Base-by-base conservation (phyloP, 2,888 invertebrate genomes). In the Volucella inanis region DNA sequence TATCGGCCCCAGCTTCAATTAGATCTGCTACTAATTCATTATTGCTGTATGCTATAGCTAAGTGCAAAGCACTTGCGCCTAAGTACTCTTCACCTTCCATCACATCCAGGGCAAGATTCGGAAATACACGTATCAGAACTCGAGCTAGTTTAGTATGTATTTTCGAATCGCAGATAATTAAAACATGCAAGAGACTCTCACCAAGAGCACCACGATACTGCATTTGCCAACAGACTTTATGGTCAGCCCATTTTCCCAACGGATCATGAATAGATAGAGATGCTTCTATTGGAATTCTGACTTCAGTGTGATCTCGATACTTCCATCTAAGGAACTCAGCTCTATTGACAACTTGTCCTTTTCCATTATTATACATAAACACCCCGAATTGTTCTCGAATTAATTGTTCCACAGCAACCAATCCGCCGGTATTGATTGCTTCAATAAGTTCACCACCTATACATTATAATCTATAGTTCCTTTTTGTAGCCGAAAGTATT, bases 1-100 rank as follows among this genome's bases (percentile, higher is more conserved):
- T 97, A 89, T 97, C 95, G 8, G 98, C 98, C 0, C 98, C 98
- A 14, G 96, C 96, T 90, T 98, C 97, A 1, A 99, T 96, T 71
- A 99, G 93, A 89, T 98, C 96, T 90, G 97, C 97, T 0, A 98
- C 98, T 74, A 99, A 93, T 89, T 98, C 98, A 90, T 98, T 97
- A 92, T 99, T 99, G 90, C 96, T 97, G 91, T 98, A 98, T 0
- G 99, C 98, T 88, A 99, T 99, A 0, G 99, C 98, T 84, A 99
- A 93, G 92, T 99, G 99, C 45, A 99, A 93, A 0, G 98, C 97
- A 91, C 98, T 97, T 11, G 99, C 98, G 1, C 97, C 98, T 90
- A 98, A 94, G 93, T 99, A 99, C 93, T 99, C 99, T 92, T 98
- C 98, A 0, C 98, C 98, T 93, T 99, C 98, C 74, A 99, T 98